These are phyloP conservation scores for Gobio gobio DNA, from an alignment of 2,113 vertebrate genomes.

Conservation along the genomic window DNA sequence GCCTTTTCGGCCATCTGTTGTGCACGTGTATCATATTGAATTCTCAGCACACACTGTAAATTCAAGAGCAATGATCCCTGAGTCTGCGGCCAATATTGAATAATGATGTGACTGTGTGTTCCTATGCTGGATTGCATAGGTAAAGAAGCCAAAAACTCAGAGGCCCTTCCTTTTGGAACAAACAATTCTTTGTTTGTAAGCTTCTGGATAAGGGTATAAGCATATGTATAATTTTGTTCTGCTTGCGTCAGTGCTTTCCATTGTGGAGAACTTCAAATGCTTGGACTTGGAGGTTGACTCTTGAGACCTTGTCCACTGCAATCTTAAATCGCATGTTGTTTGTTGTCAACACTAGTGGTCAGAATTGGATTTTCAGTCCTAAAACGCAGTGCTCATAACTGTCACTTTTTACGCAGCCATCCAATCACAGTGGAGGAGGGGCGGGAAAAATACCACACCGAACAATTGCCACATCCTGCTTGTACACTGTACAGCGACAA, in stretches of 20 bases:
- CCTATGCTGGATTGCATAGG: slow-evolving; percentile 5
- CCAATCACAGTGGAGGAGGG: too few species aligned
- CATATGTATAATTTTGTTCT: background rate
- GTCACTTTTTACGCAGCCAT: too few species aligned
- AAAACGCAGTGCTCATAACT: too few species aligned
- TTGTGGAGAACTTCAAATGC: background rate
- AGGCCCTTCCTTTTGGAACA: slow-evolving; percentile 25
- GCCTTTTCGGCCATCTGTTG: slow-evolving; percentile 40
- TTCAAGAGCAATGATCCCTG: background rate
- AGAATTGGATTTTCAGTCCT: background rate
- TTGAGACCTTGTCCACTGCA: background rate
- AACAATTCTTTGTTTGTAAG: slow-evolving; percentile 14
- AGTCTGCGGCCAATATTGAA: slow-evolving; percentile 21
- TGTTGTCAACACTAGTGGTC: background rate
- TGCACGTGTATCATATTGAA: slow-evolving; percentile 40
- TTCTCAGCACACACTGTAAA: slow-evolving; percentile 29
- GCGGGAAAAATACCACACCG: too few species aligned
- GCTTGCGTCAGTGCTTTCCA: slow-evolving; percentile 2
- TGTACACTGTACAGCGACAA: too few species aligned
- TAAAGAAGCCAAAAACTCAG: slow-evolving; percentile 29
- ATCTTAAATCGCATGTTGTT: background rate
- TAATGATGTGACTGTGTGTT: slow-evolving; percentile 42
- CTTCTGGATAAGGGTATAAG: slow-evolving; percentile 5
- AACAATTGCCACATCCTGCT: too few species aligned
- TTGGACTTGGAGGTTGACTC: background rate